Evolutionary conservation across 2,888 invertebrate genomes (phyloP).

Genomic region (Cheilosia vernalis): DNA sequence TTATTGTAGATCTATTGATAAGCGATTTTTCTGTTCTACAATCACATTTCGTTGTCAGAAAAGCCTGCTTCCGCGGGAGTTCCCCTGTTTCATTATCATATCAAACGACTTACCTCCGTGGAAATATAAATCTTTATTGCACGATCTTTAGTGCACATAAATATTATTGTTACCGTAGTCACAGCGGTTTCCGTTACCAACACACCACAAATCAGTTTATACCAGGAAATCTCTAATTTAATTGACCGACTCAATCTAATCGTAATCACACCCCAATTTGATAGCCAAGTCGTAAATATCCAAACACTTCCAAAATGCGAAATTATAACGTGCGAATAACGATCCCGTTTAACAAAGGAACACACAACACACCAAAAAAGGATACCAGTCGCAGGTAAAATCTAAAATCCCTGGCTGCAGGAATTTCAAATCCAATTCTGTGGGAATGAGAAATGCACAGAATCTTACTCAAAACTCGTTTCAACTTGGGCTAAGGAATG

Average conservation of each 20-base stretch:
- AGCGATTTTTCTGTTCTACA: too few relatives aligned
- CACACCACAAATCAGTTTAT: background rate
- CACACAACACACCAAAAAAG: constrained; percentile 12
- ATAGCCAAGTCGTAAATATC: constrained; percentile 11
- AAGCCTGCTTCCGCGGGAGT: too few relatives aligned
- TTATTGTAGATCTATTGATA: too few relatives aligned
- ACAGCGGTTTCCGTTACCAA: background rate
- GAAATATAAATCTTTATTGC: too few relatives aligned
- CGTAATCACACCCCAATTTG: constrained; percentile 4
- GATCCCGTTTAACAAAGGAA: constrained; percentile 53
- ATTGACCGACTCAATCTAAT: constrained; percentile 3
- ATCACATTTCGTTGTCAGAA: too few relatives aligned
- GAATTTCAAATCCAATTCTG: constrained; percentile 49
- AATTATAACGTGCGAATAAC: constrained; percentile 66
- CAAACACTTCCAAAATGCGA: constrained; percentile 13
- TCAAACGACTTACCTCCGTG: too few relatives aligned
- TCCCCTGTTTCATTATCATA: too few relatives aligned
- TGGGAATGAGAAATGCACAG: constrained; percentile 62
- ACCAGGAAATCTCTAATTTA: background rate
- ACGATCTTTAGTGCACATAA: background rate
- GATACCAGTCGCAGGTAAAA: constrained; percentile 8
- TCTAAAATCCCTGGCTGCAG: constrained; percentile 12
- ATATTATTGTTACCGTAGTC: background rate
- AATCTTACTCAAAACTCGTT: constrained; percentile 45
- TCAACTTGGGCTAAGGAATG: constrained; percentile 59